phyloP scores from a whole-genome alignment of 2,888 invertebrate genomes.

The Caenorhabditis sulstoni region DNA sequence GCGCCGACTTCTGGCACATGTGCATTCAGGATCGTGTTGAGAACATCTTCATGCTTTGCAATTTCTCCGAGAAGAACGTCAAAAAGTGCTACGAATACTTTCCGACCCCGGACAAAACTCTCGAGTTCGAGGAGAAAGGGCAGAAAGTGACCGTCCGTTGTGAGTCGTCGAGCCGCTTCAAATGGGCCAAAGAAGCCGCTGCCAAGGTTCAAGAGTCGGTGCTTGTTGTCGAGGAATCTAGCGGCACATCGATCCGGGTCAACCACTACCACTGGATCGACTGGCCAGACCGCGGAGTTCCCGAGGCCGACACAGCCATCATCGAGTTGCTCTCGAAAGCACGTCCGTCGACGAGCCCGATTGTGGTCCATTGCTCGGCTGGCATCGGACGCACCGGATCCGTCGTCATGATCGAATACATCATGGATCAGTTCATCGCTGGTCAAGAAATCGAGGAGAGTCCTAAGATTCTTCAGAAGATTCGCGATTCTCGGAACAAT shows the following conservation, averaged over 20 bases:
- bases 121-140: conserved; percentile 27
- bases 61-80: conserved; percentile 53
- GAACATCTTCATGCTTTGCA: conserved; percentile 61
- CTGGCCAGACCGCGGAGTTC: conserved; percentile 56
- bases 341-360: conserved; percentile 51
- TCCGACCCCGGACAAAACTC: conserved; percentile 26
- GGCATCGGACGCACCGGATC: conserved; percentile 64
- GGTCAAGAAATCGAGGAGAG: conserved; percentile 51
- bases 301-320: conserved; percentile 53
- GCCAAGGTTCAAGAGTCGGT: conserved; percentile 46
- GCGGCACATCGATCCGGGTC: conserved; percentile 23
- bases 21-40: conserved; percentile 55
- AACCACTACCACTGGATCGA: conserved; percentile 61
- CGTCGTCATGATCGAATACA: conserved; percentile 62
- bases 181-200: conserved; percentile 4
- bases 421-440: conserved; percentile 49
- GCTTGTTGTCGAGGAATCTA: conserved; percentile 36
- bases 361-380: conserved; percentile 64
- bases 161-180: background rate
- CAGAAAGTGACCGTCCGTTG: conserved; percentile 16
- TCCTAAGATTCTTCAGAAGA: conserved; percentile 54
- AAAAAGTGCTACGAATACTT: conserved; percentile 59
- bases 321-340: conserved; percentile 51
- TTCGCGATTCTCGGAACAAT: conserved; percentile 59
- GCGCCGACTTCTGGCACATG: conserved; percentile 62